phyloP scores from a whole-genome alignment of 2,113 vertebrate genomes.

The Pseudolaguvia tuberculata region DNA sequence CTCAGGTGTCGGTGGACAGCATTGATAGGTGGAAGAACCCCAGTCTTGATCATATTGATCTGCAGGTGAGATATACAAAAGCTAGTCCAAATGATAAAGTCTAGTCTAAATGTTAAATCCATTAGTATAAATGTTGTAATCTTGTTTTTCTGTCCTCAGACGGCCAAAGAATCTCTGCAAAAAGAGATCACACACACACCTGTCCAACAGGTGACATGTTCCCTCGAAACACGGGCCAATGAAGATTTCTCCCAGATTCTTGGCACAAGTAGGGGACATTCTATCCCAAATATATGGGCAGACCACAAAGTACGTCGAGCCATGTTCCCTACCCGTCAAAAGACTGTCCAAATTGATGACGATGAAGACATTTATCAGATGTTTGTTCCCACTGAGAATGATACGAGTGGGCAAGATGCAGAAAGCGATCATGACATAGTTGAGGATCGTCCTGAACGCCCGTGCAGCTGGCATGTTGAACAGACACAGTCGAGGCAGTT shows the following conservation, averaged over 20 bases:
- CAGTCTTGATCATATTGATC: constrained; percentile 71
- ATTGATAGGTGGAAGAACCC: constrained; percentile 76
- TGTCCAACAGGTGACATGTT: constrained; percentile 61
- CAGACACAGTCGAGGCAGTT: constrained; percentile 64
- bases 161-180: constrained; percentile 75
- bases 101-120: background rate
- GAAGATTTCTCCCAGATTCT: constrained; percentile 69
- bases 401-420: constrained; percentile 64
- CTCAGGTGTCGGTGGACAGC: constrained; percentile 77
- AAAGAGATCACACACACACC: constrained; percentile 70
- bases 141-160: constrained; percentile 60
- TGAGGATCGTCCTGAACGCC: constrained; percentile 69
- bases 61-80: constrained; percentile 55
- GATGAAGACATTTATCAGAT: constrained; percentile 94
- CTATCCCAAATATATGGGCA: constrained; percentile 84
- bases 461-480: constrained; percentile 91
- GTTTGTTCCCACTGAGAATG: constrained; percentile 79
- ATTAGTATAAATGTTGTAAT: background rate
- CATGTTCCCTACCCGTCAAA: constrained; percentile 81
- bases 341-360: constrained; percentile 77
- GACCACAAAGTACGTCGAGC: constrained; percentile 86
- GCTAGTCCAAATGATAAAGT: background rate
- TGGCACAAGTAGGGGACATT: constrained; percentile 62
- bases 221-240: constrained; percentile 65
- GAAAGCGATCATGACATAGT: constrained; percentile 60